Percentiles rank a stretch among this genome's conserved stretches.
Evolutionary conservation across 2,888 invertebrate genomes (phyloP).

Genomic region (Achlya flavicornis): DNA sequence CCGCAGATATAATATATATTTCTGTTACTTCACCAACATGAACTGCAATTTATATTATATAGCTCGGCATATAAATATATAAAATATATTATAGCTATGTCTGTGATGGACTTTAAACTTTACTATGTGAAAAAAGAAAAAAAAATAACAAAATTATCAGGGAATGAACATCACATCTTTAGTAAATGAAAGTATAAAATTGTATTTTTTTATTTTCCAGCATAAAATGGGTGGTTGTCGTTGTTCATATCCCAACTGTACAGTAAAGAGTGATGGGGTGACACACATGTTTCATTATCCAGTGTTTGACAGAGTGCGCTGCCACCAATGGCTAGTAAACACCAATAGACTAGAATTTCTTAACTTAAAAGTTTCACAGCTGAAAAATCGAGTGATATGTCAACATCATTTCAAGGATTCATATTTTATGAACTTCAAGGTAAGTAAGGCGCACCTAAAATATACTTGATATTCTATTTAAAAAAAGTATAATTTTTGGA

Average conservation of each 20-base stretch:
- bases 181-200: no score
- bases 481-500: background rate
- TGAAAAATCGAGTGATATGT: constrained; percentile 85
- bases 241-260: constrained; percentile 83
- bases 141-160: no score
- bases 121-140: no score
- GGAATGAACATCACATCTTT: no score
- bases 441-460: constrained; percentile 34
- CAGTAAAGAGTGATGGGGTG: constrained; percentile 74
- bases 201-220: constrained; percentile 19
- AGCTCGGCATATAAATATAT: no score
- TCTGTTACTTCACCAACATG: no score
- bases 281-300: constrained; percentile 86
- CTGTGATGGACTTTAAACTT: no score
- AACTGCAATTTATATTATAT: no score
- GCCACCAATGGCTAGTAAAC: constrained; percentile 84
- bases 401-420: constrained; percentile 83
- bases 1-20: no score
- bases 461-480: background rate
- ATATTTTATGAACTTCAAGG: constrained; percentile 81
- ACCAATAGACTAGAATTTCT: constrained; percentile 79
- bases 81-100: no score
- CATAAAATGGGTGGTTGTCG: constrained; percentile 84
- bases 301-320: constrained; percentile 83
- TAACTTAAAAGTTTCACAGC: constrained; percentile 81